phyloP scores from a whole-genome alignment of 1,140 invertebrate species.

The Drosophila busckii region DNA sequence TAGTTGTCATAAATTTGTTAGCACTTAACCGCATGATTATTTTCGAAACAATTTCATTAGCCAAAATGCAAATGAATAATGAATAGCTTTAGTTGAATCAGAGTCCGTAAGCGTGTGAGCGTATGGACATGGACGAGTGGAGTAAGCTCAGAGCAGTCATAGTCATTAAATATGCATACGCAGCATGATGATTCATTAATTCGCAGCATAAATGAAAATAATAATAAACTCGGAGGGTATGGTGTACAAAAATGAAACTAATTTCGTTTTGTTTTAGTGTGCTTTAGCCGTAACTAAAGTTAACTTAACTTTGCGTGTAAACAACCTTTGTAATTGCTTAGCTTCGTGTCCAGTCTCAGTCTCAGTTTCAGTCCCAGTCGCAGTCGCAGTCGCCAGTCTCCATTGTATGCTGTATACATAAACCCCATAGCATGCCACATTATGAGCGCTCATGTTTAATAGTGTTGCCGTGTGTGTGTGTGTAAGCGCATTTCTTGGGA shows the following conservation, averaged over 20 bases:
- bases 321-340: constrained; percentile 61
- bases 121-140: too few relatives aligned
- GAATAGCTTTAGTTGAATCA: too few relatives aligned
- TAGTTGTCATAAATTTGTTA: too few relatives aligned
- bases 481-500: constrained; percentile 49
- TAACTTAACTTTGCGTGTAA: constrained; percentile 60
- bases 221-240: too few relatives aligned
- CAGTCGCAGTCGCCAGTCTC: too few relatives aligned
- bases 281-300: constrained; percentile 40
- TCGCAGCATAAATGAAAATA: constrained; percentile 21
- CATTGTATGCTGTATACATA: constrained; percentile 42
- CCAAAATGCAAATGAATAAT: too few relatives aligned
- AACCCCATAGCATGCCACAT: constrained; percentile 44
- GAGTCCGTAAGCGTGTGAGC: too few relatives aligned
- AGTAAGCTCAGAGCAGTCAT: constrained; percentile 4
- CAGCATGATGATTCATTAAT: constrained; percentile 26
- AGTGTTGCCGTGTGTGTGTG: constrained; percentile 14
- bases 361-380: constrained; percentile 44
- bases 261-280: constrained; percentile 20
- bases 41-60: too few relatives aligned
- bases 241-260: too few relatives aligned
- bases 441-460: constrained; percentile 52
- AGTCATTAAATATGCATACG: constrained; percentile 31
- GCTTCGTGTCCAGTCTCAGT: constrained; percentile 60
- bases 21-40: too few relatives aligned